These are phyloP conservation scores for Echinarachnius parma DNA, from an alignment of 53 echinoderm and acorn worm species.

Conservation along the genomic window DNA sequence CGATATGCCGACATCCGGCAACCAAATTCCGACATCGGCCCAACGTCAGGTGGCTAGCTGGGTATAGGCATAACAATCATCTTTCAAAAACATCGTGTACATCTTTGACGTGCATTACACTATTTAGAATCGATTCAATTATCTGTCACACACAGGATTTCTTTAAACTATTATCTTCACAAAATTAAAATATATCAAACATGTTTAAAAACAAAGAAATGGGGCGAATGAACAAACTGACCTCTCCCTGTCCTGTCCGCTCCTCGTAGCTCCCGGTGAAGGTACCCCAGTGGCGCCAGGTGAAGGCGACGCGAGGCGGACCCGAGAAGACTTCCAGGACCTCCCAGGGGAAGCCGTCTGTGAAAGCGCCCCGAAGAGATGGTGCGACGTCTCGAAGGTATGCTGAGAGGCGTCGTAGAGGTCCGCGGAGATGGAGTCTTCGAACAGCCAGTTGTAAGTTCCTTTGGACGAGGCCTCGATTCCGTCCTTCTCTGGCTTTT, in stretches of 20 bases:
- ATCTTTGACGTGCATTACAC: too few relatives aligned
- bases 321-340: conserved; percentile 68
- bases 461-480: conserved; percentile 34
- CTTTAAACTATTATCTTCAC: too few relatives aligned
- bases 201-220: too few relatives aligned
- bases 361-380: conserved; percentile 58
- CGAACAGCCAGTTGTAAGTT: conserved; percentile 66
- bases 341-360: conserved; percentile 76
- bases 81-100: too few relatives aligned
- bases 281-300: conserved; percentile 76
- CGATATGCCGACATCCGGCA: too few relatives aligned
- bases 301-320: conserved; percentile 68
- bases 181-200: too few relatives aligned
- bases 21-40: too few relatives aligned
- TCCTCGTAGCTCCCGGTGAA: conserved; percentile 63
- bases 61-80: too few relatives aligned
- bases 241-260: conserved; percentile 19
- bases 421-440: conserved; percentile 30
- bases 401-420: conserved; percentile 57
- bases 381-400: conserved; percentile 54
- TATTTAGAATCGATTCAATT: too few relatives aligned
- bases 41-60: too few relatives aligned
- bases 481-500: conserved; percentile 32
- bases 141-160: too few relatives aligned
- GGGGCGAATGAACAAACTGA: too few relatives aligned